These are phyloP conservation scores for Acanthopagrus latus DNA, from an alignment of 2,797 vertebrate species.

Conservation along the genomic window DNA sequence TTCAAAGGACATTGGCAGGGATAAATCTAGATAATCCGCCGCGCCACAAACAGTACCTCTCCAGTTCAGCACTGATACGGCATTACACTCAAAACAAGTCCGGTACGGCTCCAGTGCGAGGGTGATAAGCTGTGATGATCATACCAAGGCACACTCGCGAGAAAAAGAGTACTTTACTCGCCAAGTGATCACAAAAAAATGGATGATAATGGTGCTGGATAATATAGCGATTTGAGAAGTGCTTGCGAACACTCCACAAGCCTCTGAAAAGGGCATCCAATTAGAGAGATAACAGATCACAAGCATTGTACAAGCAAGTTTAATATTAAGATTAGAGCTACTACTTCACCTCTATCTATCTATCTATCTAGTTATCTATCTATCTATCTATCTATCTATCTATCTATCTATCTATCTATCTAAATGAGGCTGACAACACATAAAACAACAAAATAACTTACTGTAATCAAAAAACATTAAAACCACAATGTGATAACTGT, in stretches of 20 bases:
- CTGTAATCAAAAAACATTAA: slow-evolving; percentile 16
- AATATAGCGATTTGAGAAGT: slow-evolving; percentile 37
- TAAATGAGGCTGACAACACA: background rate
- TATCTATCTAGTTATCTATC: background rate
- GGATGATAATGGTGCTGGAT: slow-evolving; percentile 33
- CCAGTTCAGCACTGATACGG: slow-evolving; percentile 33
- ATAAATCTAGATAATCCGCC: slow-evolving; percentile 63
- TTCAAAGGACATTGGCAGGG: slow-evolving; percentile 58
- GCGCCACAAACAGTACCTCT: slow-evolving; percentile 43
- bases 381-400: background rate
- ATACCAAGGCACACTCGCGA: background rate
- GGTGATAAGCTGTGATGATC: slow-evolving; percentile 37
- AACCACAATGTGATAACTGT: slow-evolving; percentile 8
- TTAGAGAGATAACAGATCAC: slow-evolving; percentile 44
- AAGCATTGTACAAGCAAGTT: slow-evolving; percentile 17
- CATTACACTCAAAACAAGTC: slow-evolving; percentile 24
- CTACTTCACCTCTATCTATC: slow-evolving; percentile 6
- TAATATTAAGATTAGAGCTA: slow-evolving; percentile 17
- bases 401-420: background rate
- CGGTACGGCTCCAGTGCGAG: slow-evolving; percentile 17
- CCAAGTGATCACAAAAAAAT: slow-evolving; percentile 39
- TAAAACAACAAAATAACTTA: slow-evolving; percentile 3
- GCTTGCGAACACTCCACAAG: slow-evolving; percentile 14
- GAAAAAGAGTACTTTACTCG: background rate
- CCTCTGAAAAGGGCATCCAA: slow-evolving; percentile 43